Base-by-base conservation (phyloP, 2,888 invertebrate genomes). In the Orthonychiurus folsomi region DNA sequence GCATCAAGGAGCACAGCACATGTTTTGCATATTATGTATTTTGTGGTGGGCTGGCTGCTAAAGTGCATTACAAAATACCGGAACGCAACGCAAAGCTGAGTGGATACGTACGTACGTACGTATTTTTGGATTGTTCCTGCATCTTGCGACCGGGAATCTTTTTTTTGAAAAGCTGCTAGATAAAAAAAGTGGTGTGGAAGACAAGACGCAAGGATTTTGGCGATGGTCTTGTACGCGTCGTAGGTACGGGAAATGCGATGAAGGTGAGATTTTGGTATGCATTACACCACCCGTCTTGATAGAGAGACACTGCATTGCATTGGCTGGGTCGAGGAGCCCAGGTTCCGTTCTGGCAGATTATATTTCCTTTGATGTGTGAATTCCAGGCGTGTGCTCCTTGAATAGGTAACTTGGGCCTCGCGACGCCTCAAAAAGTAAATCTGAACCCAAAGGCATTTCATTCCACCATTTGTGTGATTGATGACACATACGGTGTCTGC, bases 381-480 rank as follows among this genome's bases (percentile, higher is more conserved):
- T 66, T 64, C 61, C 63, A 63, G 64, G 56, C 58, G 62, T 61
- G 57, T 37, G 37, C 9, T 37, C 37, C 37, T 37, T 15, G 37
- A 37, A 37, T 15, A 5, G 5, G 37, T 37, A 37, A 15, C 37
- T 15, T 9, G 15, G 37, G 37, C 37, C 37, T 9, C 5, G 37
- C 37, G 9, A 37, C 5, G 37, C 37, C 37, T 52, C 54, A 37
- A 37, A 61, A 58, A 24, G 48, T 62, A 70, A 69, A 69, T 69
- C 69, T 67, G 63, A 65, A 56, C 64, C 65, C 66, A 62, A 63
- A 64, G 66, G 67, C 65, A 58, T 66, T 62, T 69, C 66, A 64
- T 69, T 69, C 69, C 63, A 63, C 69, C 69, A 67, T 68, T 72
- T 68, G 64, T 68, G 63, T 72, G 72, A 72, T 72, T 72, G 72